phyloP scores from a whole-genome alignment of 1,140 invertebrate genomes.

The Agrilus planipennis region DNA sequence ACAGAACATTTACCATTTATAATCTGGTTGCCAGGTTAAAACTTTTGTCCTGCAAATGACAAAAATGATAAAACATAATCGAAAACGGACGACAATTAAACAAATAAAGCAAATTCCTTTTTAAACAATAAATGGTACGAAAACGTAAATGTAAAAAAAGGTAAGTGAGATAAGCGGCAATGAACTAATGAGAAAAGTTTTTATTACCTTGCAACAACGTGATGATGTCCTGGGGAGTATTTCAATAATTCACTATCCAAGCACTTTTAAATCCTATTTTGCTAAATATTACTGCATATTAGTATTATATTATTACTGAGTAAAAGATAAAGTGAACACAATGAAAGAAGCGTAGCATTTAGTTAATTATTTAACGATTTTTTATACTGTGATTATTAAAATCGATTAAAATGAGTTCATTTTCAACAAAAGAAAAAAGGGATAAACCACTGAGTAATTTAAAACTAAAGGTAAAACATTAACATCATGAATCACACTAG shows the following conservation, averaged over 20 bases:
- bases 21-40: conserved; percentile 70
- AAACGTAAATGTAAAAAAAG: neutral
- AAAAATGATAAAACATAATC: conserved; percentile 8
- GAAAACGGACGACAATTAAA: neutral
- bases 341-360: no score
- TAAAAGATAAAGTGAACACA: no score
- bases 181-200: neutral
- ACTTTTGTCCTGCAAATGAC: conserved; percentile 66
- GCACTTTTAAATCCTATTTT: no score
- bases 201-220: conserved; percentile 52
- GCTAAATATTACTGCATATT: no score
- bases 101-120: neutral
- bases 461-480: no score
- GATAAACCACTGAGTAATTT: no score
- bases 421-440: neutral
- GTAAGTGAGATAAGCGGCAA: neutral
- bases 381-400: no score
- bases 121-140: neutral
- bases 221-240: conserved; percentile 36
- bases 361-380: no score
- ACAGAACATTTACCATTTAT: conserved; percentile 54
- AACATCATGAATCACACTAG: no score
- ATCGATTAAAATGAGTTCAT: neutral
- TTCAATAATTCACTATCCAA: conserved; percentile 18
- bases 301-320: no score